phyloP scores from a whole-genome alignment of 2,113 vertebrate genomes.

The Chaenogobius annularis region DNA sequence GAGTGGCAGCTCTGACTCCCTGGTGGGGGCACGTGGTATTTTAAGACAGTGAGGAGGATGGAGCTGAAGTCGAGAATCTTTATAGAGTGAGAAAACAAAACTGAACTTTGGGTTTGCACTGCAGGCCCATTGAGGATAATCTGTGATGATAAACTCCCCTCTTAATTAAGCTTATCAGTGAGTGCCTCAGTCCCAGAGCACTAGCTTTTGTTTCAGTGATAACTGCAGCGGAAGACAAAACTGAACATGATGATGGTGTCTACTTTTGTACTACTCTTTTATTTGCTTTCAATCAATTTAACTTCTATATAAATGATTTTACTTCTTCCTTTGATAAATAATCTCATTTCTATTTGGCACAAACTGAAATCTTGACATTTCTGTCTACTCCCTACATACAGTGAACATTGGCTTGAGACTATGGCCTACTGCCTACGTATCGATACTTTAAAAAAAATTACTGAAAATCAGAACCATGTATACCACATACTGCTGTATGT shows the following conservation, averaged over 20 bases:
- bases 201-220: conserved; percentile 32
- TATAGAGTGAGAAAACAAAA: not conserved
- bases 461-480: too few relatives aligned
- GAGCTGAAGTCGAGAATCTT: conserved; percentile 14
- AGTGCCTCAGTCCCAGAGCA: conserved; percentile 16
- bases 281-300: not conserved
- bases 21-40: not conserved
- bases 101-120: conserved; percentile 17
- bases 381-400: too few relatives aligned
- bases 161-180: conserved; percentile 26
- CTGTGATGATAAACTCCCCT: conserved; percentile 20
- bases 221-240: conserved; percentile 9
- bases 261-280: not conserved
- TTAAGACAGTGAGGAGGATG: not conserved
- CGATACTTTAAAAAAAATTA: too few relatives aligned
- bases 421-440: too few relatives aligned
- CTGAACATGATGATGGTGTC: conserved; percentile 1
- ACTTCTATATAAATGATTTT: not conserved
- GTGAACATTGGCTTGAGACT: too few relatives aligned
- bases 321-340: not conserved
- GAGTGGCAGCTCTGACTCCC: conserved; percentile 10
- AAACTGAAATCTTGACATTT: too few relatives aligned
- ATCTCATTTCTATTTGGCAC: too few relatives aligned
- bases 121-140: conserved; percentile 9
- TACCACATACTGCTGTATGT: too few relatives aligned